phyloP scores from a whole-genome alignment of 2,888 invertebrate species.

The Drosophila parthenogenetica region DNA sequence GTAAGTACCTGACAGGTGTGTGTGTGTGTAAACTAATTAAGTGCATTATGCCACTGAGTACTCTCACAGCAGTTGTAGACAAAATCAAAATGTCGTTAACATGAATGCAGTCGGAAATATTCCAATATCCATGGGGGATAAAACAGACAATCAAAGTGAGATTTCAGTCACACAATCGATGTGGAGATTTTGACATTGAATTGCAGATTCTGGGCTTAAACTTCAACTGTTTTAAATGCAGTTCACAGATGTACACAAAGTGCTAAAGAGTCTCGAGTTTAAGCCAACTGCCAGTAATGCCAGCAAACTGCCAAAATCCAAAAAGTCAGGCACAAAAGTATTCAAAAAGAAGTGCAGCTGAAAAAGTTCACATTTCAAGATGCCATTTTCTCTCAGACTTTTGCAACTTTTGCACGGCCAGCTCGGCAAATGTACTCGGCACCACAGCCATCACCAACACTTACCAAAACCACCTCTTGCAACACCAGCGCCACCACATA shows the following conservation, averaged over 20 bases:
- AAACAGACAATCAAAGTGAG: conserved; percentile 53
- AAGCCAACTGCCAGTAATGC: conserved; percentile 37
- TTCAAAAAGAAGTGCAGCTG: conserved; percentile 78
- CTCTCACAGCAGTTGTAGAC: conserved; percentile 24
- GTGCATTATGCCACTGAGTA: conserved; percentile 13
- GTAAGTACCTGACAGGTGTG: conserved; percentile 52
- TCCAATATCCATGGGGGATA: neutral
- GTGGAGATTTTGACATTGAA: conserved; percentile 66
- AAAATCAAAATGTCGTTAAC: conserved; percentile 62
- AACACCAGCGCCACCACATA: conserved; percentile 27
- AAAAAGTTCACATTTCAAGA: conserved; percentile 81
- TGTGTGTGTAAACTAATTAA: conserved; percentile 52
- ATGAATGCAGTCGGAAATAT: conserved; percentile 10
- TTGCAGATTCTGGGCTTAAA: conserved; percentile 69
- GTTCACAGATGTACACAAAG: conserved; percentile 53
- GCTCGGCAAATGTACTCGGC: conserved; percentile 59
- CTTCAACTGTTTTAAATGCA: conserved; percentile 73
- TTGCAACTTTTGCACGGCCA: conserved; percentile 58
- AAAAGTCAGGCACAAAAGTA: conserved; percentile 76
- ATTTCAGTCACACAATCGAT: conserved; percentile 51
- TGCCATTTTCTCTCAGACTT: conserved; percentile 72
- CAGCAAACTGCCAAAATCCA: conserved; percentile 46
- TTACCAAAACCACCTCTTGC: neutral
- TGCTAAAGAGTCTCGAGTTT: conserved; percentile 41
- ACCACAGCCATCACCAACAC: conserved; percentile 32